Base-by-base conservation (phyloP, 2,113 vertebrate genomes). In the Hydrolagus affinis region DNA sequence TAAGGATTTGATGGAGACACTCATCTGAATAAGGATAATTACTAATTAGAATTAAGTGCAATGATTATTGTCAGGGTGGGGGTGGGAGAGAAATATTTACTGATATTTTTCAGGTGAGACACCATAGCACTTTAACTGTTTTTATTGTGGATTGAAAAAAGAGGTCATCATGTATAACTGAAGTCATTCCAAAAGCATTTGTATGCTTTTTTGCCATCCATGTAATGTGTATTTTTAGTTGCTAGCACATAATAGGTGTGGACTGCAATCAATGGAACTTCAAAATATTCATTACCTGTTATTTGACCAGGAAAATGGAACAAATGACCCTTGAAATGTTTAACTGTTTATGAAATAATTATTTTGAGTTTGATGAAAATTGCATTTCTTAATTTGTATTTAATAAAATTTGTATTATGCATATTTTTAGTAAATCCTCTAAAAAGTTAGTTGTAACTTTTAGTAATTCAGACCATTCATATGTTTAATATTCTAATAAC, bases 81-180 rank as follows among this genome's bases (percentile, higher is more conserved):
- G 25, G n/a, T 66, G 7, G 78, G 60, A 32, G 23, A 28, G 62
- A 83, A 10, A 32, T 17, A 32, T 66, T 64, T 83, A 66, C 32
- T 68, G 78, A 66, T 68, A 1, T 23, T 66, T 62, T 83, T 25
- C 3, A 11, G 19, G 28, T 68, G 78, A 83, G 62, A 68, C 60
- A 32, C 62, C 78, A 68, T 83, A 68, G 78, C 78, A 83, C 78
- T 83, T 83, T 83, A 83, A 30, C 32, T 83, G 60, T 66, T 28
- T 44, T 66, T 62, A 83, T 32, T 32, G 57, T 80, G 77, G n/a
- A 32, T 56, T 78, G 60, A 66, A 66, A 32, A 30, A 28, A 25
- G 7, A 59, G 3, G 6, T 23, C 30, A 23, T 28, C 23, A 64
- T 32, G 12, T 83, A 30, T 28, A 32, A 30, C 62, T 14, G 66